Percentiles rank a stretch among this genome's conserved stretches.
These are phyloP conservation scores for Miltochrista miniata DNA, from an alignment of 2,888 invertebrate species.

Conservation along the genomic window DNA sequence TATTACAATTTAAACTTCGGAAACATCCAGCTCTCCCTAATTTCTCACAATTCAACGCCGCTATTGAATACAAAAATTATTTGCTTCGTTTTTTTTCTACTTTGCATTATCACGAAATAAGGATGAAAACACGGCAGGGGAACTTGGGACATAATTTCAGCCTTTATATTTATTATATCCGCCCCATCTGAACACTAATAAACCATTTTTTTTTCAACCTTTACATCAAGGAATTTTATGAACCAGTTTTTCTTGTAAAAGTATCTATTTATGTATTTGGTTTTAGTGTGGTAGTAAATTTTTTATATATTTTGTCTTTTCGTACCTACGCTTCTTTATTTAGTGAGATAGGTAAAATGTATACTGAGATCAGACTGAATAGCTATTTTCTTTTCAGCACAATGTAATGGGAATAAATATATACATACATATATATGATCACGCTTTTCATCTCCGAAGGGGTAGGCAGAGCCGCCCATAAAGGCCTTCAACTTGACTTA, in stretches of 20 bases:
- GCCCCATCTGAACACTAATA: constrained; percentile 50
- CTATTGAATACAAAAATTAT: constrained; percentile 31
- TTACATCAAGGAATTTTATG: constrained; percentile 40
- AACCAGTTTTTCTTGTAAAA: constrained; percentile 29
- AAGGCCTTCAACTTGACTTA: too few relatives aligned
- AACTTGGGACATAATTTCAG: constrained; percentile 33
- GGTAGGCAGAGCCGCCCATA: too few relatives aligned
- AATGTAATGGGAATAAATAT: too few relatives aligned
- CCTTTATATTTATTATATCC: constrained; percentile 54
- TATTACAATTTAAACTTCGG: constrained; percentile 11
- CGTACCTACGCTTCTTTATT: constrained; percentile 12
- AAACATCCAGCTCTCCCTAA: constrained; percentile 8
- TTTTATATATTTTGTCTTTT: constrained; percentile 23
- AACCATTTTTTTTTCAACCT: constrained; percentile 52
- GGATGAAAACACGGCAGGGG: constrained; percentile 27
- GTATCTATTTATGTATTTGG: constrained; percentile 34
- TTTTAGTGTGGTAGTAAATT: constrained; percentile 25
- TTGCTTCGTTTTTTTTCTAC: constrained; percentile 27
- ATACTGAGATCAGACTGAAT: neutral
- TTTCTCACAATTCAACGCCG: constrained; percentile 13
- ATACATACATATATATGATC: too few relatives aligned
- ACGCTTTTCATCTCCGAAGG: too few relatives aligned
- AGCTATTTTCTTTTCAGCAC: neutral
- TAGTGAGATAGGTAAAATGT: constrained; percentile 5
- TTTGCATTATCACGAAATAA: constrained; percentile 42